Conservation (phyloP, 2,113 vertebrate species). For the Pelecanus crispus region DNA sequence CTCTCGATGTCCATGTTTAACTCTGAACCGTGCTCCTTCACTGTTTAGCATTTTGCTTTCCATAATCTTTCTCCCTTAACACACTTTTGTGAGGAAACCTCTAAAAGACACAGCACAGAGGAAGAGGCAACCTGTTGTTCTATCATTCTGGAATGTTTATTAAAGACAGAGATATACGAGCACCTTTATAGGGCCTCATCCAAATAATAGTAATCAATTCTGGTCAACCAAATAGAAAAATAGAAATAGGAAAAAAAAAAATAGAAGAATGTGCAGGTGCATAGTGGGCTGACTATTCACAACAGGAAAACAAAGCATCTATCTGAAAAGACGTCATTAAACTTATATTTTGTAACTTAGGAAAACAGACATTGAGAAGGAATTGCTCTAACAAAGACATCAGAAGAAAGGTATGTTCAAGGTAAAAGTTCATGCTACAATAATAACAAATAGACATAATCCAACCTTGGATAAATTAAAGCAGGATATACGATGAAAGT, state of each 20-base stretch:
- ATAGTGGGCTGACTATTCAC: not conserved
- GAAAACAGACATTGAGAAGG: not conserved
- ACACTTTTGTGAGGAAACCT: not conserved
- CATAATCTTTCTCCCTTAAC: not conserved
- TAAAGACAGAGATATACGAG: not conserved
- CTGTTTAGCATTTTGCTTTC: not conserved
- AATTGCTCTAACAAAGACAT: not conserved
- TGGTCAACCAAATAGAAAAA: not conserved
- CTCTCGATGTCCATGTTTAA: not conserved
- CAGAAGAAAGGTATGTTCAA: not conserved
- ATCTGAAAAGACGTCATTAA: not conserved
- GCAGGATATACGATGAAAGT: not conserved
- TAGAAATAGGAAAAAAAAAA: rapidly evolving
- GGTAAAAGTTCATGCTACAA: not conserved
- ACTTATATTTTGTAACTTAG: not conserved
- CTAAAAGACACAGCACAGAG: not conserved
- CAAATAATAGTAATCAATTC: not conserved
- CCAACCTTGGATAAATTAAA: not conserved
- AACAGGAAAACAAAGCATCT: not conserved
- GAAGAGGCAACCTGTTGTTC: not conserved
- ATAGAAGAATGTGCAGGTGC: not conserved
- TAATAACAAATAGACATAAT: not conserved
- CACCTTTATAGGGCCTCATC: not conserved
- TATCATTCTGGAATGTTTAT: not conserved
- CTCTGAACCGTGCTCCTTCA: not conserved